A percentile compares a stretch with the other conserved stretches of the same genome.
These are phyloP conservation scores for Trichoplusia ni DNA, from an alignment of 1,140 invertebrate species.

Conservation along the genomic window DNA sequence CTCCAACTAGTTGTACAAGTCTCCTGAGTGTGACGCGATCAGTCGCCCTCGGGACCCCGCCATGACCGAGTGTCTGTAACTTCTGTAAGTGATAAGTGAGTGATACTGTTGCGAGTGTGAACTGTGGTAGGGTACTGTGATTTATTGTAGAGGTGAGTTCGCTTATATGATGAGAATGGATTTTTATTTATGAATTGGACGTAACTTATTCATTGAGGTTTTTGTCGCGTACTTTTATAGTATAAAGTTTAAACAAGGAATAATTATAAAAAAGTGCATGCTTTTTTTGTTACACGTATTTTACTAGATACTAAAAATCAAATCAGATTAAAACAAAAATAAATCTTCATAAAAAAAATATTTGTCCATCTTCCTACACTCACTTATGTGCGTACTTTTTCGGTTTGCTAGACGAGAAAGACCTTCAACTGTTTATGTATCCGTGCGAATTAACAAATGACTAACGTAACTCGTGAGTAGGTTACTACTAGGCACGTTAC, in stretches of 20 bases:
- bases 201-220: neutral
- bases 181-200: neutral
- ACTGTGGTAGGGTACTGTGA: constrained; percentile 5
- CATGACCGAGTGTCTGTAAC: constrained; percentile 11
- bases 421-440: neutral
- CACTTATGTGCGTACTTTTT: no score
- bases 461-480: neutral
- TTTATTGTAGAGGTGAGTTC: constrained; percentile 6
- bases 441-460: neutral
- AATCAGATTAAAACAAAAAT: no score
- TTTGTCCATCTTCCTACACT: no score
- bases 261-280: no score
- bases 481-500: neutral
- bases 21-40: constrained; percentile 14
- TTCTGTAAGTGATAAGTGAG: constrained; percentile 5
- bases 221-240: no score
- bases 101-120: constrained; percentile 5
- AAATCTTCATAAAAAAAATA: no score
- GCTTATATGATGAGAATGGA: neutral
- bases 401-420: neutral
- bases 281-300: no score
- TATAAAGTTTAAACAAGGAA: no score
- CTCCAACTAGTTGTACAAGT: neutral
- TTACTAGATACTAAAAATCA: no score
- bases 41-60: constrained; percentile 23